phyloP scores from a whole-genome alignment of 2,888 invertebrate species.

The Drosophila fulvimacula region DNA sequence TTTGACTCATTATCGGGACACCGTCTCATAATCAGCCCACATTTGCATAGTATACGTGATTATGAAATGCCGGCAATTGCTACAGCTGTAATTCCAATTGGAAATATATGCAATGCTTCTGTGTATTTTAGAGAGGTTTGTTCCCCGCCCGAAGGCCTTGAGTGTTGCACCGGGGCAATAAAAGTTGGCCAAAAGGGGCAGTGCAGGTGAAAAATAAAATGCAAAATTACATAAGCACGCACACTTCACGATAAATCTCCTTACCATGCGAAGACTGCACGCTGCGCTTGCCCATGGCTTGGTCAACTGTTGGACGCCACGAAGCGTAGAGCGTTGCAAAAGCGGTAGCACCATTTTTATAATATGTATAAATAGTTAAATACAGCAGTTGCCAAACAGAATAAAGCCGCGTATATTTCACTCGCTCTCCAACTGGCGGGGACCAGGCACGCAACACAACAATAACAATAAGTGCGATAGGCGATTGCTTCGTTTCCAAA shows the following conservation, averaged over 20 bases:
- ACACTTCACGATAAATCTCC: conserved; percentile 50
- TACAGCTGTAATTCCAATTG: conserved; percentile 9
- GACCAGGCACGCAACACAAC: conserved; percentile 48
- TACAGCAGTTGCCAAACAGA: conserved; percentile 29
- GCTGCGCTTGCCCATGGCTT: conserved; percentile 60
- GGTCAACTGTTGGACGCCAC: conserved; percentile 77
- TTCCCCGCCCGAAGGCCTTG: not conserved
- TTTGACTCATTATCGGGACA: not conserved
- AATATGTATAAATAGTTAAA: conserved; percentile 24
- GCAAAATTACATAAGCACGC: conserved; percentile 68
- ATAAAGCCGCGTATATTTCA: conserved; percentile 48
- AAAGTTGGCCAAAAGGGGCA: conserved; percentile 7
- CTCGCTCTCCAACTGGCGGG: conserved; percentile 40
- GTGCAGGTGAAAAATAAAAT: conserved; percentile 32
- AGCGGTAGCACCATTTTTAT: conserved; percentile 78
- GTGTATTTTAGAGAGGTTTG: not conserved
- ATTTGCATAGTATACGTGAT: conserved; percentile 9
- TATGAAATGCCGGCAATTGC: conserved; percentile 49
- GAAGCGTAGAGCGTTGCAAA: conserved; percentile 74
- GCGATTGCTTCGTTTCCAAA: conserved; percentile 2
- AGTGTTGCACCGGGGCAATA: not conserved
- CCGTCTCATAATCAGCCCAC: conserved; percentile 1
- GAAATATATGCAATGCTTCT: not conserved
- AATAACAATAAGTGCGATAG: conserved; percentile 46
- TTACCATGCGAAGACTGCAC: conserved; percentile 74